These are phyloP conservation scores for Galerucella calmariensis DNA, from an alignment of 2,888 invertebrate species.

Conservation along the genomic window DNA sequence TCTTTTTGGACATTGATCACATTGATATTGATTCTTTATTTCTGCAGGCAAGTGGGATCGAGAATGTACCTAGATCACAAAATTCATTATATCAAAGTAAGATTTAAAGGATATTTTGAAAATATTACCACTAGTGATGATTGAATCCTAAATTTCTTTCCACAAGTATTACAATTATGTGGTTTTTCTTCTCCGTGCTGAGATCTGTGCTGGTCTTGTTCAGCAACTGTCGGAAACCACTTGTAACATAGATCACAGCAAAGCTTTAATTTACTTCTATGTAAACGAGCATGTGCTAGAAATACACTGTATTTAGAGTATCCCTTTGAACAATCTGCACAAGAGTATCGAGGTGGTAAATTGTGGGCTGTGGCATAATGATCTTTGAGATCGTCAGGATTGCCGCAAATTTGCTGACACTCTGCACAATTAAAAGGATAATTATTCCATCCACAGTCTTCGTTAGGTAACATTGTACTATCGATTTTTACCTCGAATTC, in stretches of 20 bases:
- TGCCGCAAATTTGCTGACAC: constrained; percentile 65
- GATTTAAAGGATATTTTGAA: neutral
- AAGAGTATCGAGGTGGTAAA: constrained; percentile 73
- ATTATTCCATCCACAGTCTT: constrained; percentile 61
- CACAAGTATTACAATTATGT: constrained; percentile 68
- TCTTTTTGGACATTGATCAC: constrained; percentile 71
- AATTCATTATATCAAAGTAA: neutral
- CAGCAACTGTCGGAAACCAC: constrained; percentile 66
- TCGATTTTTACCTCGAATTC: constrained; percentile 59
- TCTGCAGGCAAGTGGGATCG: constrained; percentile 70
- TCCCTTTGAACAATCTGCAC: constrained; percentile 74
- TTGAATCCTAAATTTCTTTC: constrained; percentile 69
- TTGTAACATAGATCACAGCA: constrained; percentile 69
- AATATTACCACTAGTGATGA: constrained; percentile 65
- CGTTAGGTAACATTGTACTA: constrained; percentile 58
- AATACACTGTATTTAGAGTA: constrained; percentile 73
- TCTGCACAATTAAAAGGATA: constrained; percentile 69
- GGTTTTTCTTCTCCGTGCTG: constrained; percentile 69
- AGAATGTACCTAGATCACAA: constrained; percentile 61
- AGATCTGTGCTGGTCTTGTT: constrained; percentile 63
- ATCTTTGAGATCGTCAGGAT: constrained; percentile 68
- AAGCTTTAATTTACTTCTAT: constrained; percentile 71
- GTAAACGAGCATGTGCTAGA: constrained; percentile 72
- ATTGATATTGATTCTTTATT: constrained; percentile 70
- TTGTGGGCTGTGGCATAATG: constrained; percentile 73